Percentiles rank a stretch among this genome's conserved stretches.
Evolutionary conservation across 2,888 invertebrate genomes (phyloP).

Genomic region (Drosophila acutilabella): DNA sequence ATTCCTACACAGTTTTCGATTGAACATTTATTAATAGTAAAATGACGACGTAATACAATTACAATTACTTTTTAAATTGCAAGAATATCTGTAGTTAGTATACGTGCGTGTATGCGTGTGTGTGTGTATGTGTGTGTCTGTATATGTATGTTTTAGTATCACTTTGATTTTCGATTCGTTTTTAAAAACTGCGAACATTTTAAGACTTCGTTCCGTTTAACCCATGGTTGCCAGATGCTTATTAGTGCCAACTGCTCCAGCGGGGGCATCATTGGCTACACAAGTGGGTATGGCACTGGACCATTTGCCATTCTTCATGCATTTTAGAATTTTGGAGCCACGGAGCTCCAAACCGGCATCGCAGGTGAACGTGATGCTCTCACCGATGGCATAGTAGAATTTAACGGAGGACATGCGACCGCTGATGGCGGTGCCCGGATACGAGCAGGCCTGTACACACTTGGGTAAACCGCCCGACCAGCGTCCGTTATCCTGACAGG

Average conservation of each 20-base stretch:
- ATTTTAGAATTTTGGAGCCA: conserved; percentile 92
- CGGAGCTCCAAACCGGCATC: conserved; percentile 90
- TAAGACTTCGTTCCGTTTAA: conserved; percentile 22
- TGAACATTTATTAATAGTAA: conserved; percentile 66
- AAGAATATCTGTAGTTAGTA: conserved; percentile 57
- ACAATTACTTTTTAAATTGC: conserved; percentile 63
- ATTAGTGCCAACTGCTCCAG: conserved; percentile 39
- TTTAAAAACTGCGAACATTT: conserved; percentile 8
- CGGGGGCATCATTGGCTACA: conserved; percentile 74
- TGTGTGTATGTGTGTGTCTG: conserved; percentile 22
- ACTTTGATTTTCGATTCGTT: conserved; percentile 70
- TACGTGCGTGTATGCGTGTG: conserved; percentile 27
- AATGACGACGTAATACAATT: conserved; percentile 60
- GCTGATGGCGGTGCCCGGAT: conserved; percentile 94
- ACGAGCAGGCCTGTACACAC: conserved; percentile 94
- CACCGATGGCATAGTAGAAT: conserved; percentile 94
- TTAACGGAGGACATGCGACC: conserved; percentile 94
- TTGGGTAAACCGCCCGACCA: conserved; percentile 95
- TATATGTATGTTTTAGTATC: conserved; percentile 77
- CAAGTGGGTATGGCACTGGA: conserved; percentile 94
- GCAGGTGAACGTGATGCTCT: conserved; percentile 93
- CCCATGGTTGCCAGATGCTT: conserved; percentile 71
- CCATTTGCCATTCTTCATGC: conserved; percentile 94
- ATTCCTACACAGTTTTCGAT: conserved; percentile 11
- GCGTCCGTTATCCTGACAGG: conserved; percentile 94